Evolutionary conservation across 1,140 invertebrate species (phyloP).

Genomic region (Drosophila sp.): DNA sequence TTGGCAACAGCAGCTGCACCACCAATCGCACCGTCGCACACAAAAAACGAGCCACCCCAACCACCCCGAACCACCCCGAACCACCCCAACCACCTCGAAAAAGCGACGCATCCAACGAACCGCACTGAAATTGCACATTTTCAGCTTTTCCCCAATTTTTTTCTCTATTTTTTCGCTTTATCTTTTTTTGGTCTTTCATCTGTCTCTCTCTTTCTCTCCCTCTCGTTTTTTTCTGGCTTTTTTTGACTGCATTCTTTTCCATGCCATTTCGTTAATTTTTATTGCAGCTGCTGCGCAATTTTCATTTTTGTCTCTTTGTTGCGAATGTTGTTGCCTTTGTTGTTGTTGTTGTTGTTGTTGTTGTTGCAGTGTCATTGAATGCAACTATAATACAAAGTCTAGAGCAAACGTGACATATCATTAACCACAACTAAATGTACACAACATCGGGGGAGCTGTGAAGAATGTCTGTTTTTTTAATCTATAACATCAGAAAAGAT

Average conservation of each 20-base stretch:
- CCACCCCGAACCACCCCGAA: slow-evolving; percentile 4
- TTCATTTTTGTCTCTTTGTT: slow-evolving; percentile 30
- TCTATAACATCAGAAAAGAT: slow-evolving; percentile 65
- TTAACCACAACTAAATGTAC: slow-evolving; percentile 31
- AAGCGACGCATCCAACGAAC: slow-evolving; percentile 43
- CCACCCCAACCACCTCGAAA: slow-evolving; percentile 10
- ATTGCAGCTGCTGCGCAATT: slow-evolving; percentile 68
- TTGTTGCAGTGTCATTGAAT: slow-evolving; percentile 68
- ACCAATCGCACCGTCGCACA: slow-evolving; percentile 3
- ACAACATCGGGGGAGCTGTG: background rate
- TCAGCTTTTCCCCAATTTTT: slow-evolving; percentile 23
- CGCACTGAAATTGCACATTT: slow-evolving; percentile 55
- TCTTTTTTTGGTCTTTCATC: background rate
- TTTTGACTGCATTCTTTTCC: slow-evolving; percentile 63
- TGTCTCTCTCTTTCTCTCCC: slow-evolving; percentile 2
- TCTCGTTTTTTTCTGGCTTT: slow-evolving; percentile 7
- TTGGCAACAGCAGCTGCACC: slow-evolving; percentile 62
- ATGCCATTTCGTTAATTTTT: slow-evolving; percentile 68
- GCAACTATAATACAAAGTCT: slow-evolving; percentile 49
- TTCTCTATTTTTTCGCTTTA: slow-evolving; percentile 5
- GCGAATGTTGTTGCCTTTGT: slow-evolving; percentile 15
- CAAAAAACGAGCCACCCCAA: slow-evolving; percentile 17
- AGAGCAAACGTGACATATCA: slow-evolving; percentile 72
- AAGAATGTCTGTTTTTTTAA: slow-evolving; percentile 22
- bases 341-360: slow-evolving; percentile 28